phyloP scores from a whole-genome alignment of 2,888 invertebrate genomes.

The Heliconius ethilla region DNA sequence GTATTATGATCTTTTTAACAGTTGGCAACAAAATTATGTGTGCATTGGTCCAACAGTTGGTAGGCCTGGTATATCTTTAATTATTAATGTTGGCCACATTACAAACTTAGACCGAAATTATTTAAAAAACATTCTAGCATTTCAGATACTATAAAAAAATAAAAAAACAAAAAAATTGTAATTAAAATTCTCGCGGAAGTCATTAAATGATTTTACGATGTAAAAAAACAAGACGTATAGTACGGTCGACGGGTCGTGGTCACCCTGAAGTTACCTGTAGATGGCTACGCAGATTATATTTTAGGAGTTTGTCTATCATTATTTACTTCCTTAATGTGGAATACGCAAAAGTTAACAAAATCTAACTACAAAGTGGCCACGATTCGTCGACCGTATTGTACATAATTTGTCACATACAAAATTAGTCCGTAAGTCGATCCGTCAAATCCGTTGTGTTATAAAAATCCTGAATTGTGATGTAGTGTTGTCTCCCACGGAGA shows the following conservation, averaged over 20 bases:
- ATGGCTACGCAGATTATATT: not conserved
- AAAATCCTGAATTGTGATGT: not conserved
- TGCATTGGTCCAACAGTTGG: conserved; percentile 4
- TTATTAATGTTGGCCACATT: conserved; percentile 11
- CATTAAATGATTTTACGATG: not conserved
- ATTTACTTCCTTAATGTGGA: not conserved
- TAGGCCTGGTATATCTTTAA: conserved; percentile 4
- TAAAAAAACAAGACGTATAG: not conserved
- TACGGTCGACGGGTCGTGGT: not conserved
- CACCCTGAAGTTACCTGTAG: not conserved
- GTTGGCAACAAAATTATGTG: not conserved
- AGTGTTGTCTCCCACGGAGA: not conserved
- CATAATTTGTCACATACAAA: conserved; percentile 25
- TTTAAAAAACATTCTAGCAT: conserved; percentile 11
- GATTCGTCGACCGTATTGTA: not conserved
- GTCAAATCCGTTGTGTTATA: conserved; percentile 1
- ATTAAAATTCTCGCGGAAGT: conserved; percentile 17
- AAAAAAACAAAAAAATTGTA: conserved; percentile 10
- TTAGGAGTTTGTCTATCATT: not conserved
- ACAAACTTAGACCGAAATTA: conserved; percentile 17
- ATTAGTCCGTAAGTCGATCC: conserved; percentile 36
- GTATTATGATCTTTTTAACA: not conserved
- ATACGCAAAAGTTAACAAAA: not conserved
- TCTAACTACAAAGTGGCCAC: not conserved
- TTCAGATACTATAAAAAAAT: not conserved